Percentiles rank a stretch among this genome's conserved stretches.
These are phyloP conservation scores for Sphenopsis melanotis DNA, from an alignment of 2,797 vertebrate species.

Conservation along the genomic window DNA sequence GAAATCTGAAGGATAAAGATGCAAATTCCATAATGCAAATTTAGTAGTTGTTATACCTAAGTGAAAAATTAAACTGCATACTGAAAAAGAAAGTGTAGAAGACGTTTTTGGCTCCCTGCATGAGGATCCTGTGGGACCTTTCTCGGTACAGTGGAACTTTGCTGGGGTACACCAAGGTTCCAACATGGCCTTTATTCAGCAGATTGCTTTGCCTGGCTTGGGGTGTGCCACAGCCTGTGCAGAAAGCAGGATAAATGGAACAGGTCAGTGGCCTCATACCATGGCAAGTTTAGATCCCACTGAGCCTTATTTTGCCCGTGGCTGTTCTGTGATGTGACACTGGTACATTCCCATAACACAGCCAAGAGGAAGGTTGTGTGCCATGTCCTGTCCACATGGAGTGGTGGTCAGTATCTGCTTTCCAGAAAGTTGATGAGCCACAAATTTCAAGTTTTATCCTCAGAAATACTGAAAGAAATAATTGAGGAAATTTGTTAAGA, in stretches of 20 bases:
- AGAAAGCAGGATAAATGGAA: not conserved
- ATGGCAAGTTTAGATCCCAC: not conserved
- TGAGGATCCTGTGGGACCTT: not conserved
- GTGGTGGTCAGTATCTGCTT: not conserved
- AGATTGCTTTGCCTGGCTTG: not conserved
- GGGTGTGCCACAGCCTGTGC: not conserved
- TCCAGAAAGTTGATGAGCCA: not conserved
- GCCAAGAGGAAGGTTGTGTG: not conserved
- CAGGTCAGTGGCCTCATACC: not conserved
- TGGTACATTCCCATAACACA: not conserved
- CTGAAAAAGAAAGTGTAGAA: not conserved
- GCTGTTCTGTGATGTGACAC: not conserved
- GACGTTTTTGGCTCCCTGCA: fast-evolving
- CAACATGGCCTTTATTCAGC: not conserved
- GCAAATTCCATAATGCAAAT: not conserved
- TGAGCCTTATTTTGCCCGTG: fast-evolving
- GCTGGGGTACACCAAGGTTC: fast-evolving
- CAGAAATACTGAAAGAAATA: not conserved
- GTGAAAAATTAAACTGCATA: not conserved
- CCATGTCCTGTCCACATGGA: fast-evolving
- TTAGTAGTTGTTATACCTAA: not conserved
- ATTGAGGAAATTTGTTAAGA: not conserved
- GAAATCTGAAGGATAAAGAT: not conserved
- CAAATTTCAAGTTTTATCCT: not conserved
- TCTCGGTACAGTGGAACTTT: not conserved